Percentiles rank a stretch among this genome's conserved stretches.
Conservation (phyloP, 2,888 invertebrate genomes). For the Polydrusus pterygomalis region DNA sequence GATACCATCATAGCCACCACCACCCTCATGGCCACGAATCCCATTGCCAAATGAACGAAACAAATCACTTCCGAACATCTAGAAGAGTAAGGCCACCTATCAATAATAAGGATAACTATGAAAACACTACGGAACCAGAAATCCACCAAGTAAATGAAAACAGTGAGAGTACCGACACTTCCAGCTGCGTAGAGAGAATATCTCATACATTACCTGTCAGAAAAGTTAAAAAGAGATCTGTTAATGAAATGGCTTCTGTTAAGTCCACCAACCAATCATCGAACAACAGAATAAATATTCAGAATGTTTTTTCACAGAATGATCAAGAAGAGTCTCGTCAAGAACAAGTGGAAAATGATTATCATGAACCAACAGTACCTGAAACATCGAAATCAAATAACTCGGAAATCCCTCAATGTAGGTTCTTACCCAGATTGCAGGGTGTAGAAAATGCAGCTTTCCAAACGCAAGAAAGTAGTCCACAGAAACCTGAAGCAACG, state of each 20-base stretch:
- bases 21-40: constrained; percentile 70
- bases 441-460: constrained; percentile 87
- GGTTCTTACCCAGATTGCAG: constrained; percentile 74
- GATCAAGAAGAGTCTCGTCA: constrained; percentile 63
- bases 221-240: constrained; percentile 75
- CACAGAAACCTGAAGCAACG: constrained; percentile 76
- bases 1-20: constrained; percentile 69
- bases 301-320: constrained; percentile 69
- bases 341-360: constrained; percentile 69
- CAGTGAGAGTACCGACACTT: constrained; percentile 73
- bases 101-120: constrained; percentile 74
- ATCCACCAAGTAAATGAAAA: constrained; percentile 68
- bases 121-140: constrained; percentile 74
- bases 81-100: constrained; percentile 64
- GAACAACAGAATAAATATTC: constrained; percentile 71
- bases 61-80: constrained; percentile 66
- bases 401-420: constrained; percentile 65
- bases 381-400: constrained; percentile 44
- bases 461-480: constrained; percentile 80
- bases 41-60: constrained; percentile 71
- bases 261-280: constrained; percentile 68
- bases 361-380: constrained; percentile 66
- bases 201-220: constrained; percentile 75
- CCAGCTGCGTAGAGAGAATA: constrained; percentile 72
- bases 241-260: constrained; percentile 69